These are phyloP conservation scores for Leptopilina syphax DNA, from an alignment of 2,888 invertebrate genomes.

Conservation along the genomic window DNA sequence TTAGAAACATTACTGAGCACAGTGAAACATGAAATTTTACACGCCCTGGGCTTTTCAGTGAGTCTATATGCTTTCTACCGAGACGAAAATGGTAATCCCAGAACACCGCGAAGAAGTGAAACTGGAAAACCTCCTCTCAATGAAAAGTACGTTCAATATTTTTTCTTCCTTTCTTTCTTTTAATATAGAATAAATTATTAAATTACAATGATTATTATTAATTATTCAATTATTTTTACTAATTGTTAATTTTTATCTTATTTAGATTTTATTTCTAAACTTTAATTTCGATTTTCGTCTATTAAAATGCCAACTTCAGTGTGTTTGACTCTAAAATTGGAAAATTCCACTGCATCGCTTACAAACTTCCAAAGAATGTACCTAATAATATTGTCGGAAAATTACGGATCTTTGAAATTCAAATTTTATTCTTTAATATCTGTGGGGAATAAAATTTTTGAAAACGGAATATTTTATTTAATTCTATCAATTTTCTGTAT, in stretches of 20 bases:
- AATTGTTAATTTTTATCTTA: too few relatives aligned
- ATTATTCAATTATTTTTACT: not conserved
- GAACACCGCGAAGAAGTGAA: slow-evolving; percentile 87
- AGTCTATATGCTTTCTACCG: slow-evolving; percentile 97
- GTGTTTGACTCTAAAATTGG: slow-evolving; percentile 65
- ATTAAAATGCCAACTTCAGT: not conserved
- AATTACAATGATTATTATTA: too few relatives aligned
- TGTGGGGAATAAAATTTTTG: too few relatives aligned
- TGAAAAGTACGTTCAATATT: slow-evolving; percentile 83
- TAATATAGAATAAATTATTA: too few relatives aligned
- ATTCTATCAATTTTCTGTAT: too few relatives aligned
- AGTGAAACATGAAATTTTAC: slow-evolving; percentile 98
- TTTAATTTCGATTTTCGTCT: too few relatives aligned
- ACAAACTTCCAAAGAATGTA: slow-evolving; percentile 11
- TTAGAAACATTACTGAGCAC: slow-evolving; percentile 94
- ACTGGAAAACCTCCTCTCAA: slow-evolving; percentile 94
- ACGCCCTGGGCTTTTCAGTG: slow-evolving; percentile 98
- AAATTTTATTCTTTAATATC: not conserved
- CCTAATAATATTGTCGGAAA: too few relatives aligned
- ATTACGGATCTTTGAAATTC: not conserved
- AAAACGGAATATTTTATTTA: too few relatives aligned
- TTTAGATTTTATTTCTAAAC: too few relatives aligned
- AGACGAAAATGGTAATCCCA: slow-evolving; percentile 91
- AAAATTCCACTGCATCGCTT: slow-evolving; percentile 58
- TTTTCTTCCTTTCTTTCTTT: slow-evolving; percentile 3